phyloP scores from a whole-genome alignment of 1,140 invertebrate species.

The Cotesia glomerata region DNA sequence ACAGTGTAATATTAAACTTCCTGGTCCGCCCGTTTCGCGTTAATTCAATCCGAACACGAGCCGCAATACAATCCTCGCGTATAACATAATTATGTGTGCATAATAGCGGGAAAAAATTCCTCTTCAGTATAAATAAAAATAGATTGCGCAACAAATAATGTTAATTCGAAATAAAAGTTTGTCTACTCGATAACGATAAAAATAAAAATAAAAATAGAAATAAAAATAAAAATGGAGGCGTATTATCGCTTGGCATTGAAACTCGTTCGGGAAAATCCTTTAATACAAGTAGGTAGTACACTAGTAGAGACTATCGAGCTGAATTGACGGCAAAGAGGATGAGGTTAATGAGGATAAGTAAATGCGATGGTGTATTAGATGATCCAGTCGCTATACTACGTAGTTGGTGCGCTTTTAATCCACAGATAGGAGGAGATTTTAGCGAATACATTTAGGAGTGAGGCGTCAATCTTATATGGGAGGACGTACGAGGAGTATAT shows the following conservation, averaged over 20 bases:
- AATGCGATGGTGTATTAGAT: not conserved
- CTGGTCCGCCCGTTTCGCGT: constrained; percentile 5
- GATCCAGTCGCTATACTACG: not conserved
- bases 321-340: not conserved
- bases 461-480: constrained; percentile 19
- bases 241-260: too few species aligned
- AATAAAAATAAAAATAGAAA: too few species aligned
- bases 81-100: too few species aligned
- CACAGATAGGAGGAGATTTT: too few species aligned
- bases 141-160: too few species aligned
- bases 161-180: too few species aligned
- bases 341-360: not conserved
- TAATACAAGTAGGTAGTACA: not conserved
- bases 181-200: too few species aligned
- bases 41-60: constrained; percentile 1
- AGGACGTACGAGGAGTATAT: not conserved
- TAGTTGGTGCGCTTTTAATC: not conserved
- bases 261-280: too few species aligned
- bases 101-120: too few species aligned
- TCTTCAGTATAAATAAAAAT: too few species aligned
- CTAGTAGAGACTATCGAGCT: not conserved
- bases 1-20: constrained; percentile 6
- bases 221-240: too few species aligned
- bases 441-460: constrained; percentile 12
- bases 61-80: too few species aligned